These are phyloP conservation scores for Nomada flava DNA, from an alignment of 2,888 invertebrate genomes.

Conservation along the genomic window DNA sequence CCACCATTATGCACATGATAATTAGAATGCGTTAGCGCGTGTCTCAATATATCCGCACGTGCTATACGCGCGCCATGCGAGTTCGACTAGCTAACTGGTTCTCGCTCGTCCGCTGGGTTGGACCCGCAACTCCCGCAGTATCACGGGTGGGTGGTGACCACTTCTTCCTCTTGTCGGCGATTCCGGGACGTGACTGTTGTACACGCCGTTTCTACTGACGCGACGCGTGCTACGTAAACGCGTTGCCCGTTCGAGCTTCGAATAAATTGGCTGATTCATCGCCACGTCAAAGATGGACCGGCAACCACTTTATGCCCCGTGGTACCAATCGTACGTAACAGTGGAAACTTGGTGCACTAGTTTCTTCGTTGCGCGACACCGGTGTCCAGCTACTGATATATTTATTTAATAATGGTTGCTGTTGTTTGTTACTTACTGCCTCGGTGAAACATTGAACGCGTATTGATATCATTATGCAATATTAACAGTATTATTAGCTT, in stretches of 20 bases:
- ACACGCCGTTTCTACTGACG: constrained; percentile 41
- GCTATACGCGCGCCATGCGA: constrained; percentile 66
- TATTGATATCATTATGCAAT: too few relatives aligned
- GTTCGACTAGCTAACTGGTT: constrained; percentile 56
- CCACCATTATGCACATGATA: constrained; percentile 84
- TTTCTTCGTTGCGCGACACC: too few relatives aligned
- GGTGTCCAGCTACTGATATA: too few relatives aligned
- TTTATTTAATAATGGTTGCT: too few relatives aligned
- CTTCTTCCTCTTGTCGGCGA: constrained; percentile 47
- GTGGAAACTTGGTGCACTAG: too few relatives aligned
- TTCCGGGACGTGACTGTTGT: constrained; percentile 42
- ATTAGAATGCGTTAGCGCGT: constrained; percentile 85
- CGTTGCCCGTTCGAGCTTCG: constrained; percentile 51
- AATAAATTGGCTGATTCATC: constrained; percentile 80
- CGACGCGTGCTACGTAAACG: constrained; percentile 40
- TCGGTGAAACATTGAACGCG: too few relatives aligned
- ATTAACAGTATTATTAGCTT: too few relatives aligned
- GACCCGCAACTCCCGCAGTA: constrained; percentile 34
- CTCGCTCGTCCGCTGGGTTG: constrained; percentile 51
- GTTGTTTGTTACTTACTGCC: too few relatives aligned
- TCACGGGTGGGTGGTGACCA: constrained; percentile 51
- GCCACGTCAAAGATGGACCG: constrained; percentile 60
- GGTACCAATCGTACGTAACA: neutral
- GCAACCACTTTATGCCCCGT: constrained; percentile 23
- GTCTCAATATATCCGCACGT: constrained; percentile 83